A percentile compares a stretch with the other conserved stretches of the same genome.
Conservation (phyloP, 2,113 vertebrate species). For the Campylorhamphus procurvoides region DNA sequence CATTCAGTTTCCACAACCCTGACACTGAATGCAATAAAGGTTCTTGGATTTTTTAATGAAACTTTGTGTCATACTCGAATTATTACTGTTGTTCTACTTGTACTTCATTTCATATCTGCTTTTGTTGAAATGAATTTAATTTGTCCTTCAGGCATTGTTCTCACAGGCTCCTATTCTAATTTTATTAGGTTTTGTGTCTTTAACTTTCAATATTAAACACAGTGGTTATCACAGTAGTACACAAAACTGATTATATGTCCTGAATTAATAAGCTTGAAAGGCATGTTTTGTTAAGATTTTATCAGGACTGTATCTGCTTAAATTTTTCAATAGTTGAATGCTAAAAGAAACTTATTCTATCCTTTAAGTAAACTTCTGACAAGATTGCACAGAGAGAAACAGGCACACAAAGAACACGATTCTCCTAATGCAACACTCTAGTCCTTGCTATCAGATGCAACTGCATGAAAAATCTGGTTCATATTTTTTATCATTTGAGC, state of each 20-base stretch:
- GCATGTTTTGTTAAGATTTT: conserved; percentile 10
- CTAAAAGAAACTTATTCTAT: neutral
- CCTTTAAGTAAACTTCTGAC: neutral
- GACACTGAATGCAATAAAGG: neutral
- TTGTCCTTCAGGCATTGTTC: conserved; percentile 23
- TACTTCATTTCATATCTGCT: conserved; percentile 21
- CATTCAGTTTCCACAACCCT: neutral
- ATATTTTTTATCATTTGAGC: neutral
- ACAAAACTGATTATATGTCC: conserved; percentile 4
- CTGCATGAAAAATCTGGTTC: neutral
- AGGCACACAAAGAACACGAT: neutral
- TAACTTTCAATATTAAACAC: conserved; percentile 35
- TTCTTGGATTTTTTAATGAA: conserved; percentile 27
- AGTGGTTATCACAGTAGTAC: neutral
- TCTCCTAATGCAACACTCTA: neutral
- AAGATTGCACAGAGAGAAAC: neutral
- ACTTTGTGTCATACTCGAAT: neutral
- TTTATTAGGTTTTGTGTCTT: conserved; percentile 20
- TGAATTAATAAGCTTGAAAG: neutral
- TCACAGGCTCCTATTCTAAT: conserved; percentile 15
- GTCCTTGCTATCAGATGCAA: neutral
- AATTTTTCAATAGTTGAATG: neutral
- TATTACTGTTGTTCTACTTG: conserved; percentile 20
- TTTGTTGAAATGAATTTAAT: conserved; percentile 40
- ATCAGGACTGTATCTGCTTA: neutral